These are phyloP conservation scores for Dorcus parallelipipedus DNA, from an alignment of 2,888 invertebrate genomes.

Conservation along the genomic window DNA sequence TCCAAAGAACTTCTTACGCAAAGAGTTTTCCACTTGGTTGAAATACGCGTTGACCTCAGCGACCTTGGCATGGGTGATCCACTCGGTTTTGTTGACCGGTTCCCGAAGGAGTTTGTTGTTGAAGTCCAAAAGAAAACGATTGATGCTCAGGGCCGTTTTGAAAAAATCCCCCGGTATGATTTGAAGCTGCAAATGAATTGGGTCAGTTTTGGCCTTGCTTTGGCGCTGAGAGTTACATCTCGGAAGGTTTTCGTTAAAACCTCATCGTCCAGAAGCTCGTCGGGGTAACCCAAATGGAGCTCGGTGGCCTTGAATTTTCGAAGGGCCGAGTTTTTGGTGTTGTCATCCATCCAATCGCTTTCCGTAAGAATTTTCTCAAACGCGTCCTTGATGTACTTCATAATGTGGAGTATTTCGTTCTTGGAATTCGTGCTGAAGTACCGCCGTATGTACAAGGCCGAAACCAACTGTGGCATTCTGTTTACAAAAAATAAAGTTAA, in stretches of 20 bases:
- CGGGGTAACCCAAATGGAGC: conserved; percentile 31
- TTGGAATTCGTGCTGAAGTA: conserved; percentile 20
- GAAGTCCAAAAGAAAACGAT: not conserved
- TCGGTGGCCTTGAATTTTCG: conserved; percentile 26
- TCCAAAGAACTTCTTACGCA: not conserved
- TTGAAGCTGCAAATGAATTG: not conserved
- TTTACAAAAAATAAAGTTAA: too few species aligned
- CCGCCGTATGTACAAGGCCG: conserved; percentile 70
- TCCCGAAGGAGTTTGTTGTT: not conserved
- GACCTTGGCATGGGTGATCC: not conserved
- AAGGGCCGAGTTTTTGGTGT: conserved; percentile 26
- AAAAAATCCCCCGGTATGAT: not conserved
- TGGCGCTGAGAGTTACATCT: not conserved
- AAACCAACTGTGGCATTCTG: too few species aligned
- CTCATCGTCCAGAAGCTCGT: conserved; percentile 28
- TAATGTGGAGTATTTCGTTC: conserved; percentile 25
- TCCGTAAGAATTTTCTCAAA: conserved; percentile 25
- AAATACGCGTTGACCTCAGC: not conserved
- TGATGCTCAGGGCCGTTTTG: not conserved
- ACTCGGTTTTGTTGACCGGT: not conserved
- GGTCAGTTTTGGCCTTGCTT: not conserved
- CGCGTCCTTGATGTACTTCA: conserved; percentile 25
- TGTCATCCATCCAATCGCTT: conserved; percentile 31
- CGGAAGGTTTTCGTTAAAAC: conserved; percentile 21
- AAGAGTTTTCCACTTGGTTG: not conserved